A percentile compares a stretch with the other conserved stretches of the same genome.
Conservation (phyloP, 2,113 vertebrate species). For the Pelecanoides urinatrix region DNA sequence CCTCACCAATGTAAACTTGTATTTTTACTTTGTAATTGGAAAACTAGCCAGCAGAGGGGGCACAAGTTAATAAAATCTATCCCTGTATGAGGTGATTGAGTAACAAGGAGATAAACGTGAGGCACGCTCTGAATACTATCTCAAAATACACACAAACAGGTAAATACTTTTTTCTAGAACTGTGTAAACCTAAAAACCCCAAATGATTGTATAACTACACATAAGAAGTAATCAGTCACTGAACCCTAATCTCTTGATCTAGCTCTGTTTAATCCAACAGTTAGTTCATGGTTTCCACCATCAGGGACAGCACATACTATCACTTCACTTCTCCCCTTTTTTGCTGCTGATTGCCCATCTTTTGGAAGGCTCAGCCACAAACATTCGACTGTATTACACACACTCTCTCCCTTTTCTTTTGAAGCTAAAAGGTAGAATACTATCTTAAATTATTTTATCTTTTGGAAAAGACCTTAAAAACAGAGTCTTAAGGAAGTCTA, state of each 20-base stretch:
- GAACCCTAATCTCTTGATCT: background rate
- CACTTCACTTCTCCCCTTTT: background rate
- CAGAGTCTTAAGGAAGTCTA: background rate
- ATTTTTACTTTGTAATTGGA: slow-evolving; percentile 26
- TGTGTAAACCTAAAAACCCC: background rate
- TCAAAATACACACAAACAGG: background rate
- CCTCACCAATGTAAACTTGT: accelerated
- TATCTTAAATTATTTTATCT: background rate
- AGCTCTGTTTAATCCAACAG: background rate
- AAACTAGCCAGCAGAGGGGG: slow-evolving; percentile 69
- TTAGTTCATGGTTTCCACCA: background rate
- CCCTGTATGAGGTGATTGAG: background rate
- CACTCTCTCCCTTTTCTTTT: background rate
- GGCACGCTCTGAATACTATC: background rate
- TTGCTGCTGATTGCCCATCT: background rate
- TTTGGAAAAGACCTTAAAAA: background rate
- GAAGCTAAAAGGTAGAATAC: background rate
- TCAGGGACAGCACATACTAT: background rate
- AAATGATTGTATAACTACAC: background rate
- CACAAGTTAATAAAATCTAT: slow-evolving; percentile 38
- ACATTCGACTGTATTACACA: background rate
- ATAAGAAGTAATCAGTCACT: background rate
- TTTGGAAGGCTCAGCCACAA: background rate
- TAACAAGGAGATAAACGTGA: background rate
- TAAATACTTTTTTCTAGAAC: background rate